Evolutionary conservation across 2,113 vertebrate species (phyloP).

Genomic region (Cryptotis parvus): DNA sequence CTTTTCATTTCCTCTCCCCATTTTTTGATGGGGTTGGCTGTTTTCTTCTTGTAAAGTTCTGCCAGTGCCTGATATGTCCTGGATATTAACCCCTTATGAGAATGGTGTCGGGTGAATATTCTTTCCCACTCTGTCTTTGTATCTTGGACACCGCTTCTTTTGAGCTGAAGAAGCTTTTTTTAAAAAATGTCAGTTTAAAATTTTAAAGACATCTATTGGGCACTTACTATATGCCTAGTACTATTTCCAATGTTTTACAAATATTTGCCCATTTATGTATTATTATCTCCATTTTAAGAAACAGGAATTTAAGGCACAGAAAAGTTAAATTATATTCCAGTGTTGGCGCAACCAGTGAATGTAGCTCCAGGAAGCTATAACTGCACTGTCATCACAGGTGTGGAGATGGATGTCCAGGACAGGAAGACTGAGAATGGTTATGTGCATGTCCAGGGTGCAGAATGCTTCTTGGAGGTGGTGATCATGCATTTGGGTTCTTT

Average conservation of each 20-base stretch:
- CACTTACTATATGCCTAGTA: not conserved
- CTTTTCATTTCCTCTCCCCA: too few species aligned
- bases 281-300: not conserved
- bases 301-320: not conserved
- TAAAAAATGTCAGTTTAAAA: not conserved
- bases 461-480: not conserved
- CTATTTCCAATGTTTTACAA: not conserved
- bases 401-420: not conserved
- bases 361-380: not conserved
- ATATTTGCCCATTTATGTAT: not conserved
- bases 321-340: not conserved
- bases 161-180: not conserved
- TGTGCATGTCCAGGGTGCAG: not conserved
- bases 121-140: too few species aligned
- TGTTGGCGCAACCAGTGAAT: not conserved
- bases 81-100: too few species aligned
- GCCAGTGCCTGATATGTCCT: too few species aligned
- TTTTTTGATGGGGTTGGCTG: too few species aligned
- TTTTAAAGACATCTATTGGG: not conserved
- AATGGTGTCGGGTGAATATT: too few species aligned
- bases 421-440: not conserved
- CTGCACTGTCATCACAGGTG: not conserved
- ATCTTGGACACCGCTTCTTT: too few species aligned
- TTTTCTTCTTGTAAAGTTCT: too few species aligned
- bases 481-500: not conserved